These are phyloP conservation scores for Pocillopora meandrina DNA, from an alignment of 92 coral and sea anemone genomes.

Conservation along the genomic window DNA sequence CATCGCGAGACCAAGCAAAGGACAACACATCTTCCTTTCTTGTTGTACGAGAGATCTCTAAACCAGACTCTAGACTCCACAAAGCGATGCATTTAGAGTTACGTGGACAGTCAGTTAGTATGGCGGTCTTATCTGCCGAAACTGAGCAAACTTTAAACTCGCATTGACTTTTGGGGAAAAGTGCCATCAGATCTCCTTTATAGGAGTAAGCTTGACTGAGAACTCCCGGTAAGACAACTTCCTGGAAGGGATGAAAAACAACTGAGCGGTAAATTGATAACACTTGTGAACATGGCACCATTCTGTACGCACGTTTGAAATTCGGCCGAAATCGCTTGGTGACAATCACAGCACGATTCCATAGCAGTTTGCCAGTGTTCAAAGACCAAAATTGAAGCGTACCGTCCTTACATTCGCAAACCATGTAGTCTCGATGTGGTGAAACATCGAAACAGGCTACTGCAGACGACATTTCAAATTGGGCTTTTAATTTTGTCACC, in stretches of 20 bases:
- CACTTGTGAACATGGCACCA: background rate
- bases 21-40: slow-evolving; percentile 19
- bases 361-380: slow-evolving; percentile 1
- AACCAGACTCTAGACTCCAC: slow-evolving; percentile 36
- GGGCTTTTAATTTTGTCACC: background rate
- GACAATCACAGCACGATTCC: slow-evolving; percentile 7
- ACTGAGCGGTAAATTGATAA: background rate
- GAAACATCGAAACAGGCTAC: slow-evolving; percentile 31
- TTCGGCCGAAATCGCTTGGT: background rate
- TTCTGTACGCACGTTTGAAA: background rate
- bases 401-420: slow-evolving; percentile 11
- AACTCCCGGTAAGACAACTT: slow-evolving; percentile 32
- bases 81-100: slow-evolving; percentile 2
- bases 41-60: background rate
- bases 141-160: slow-evolving; percentile 28
- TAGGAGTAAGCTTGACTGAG: slow-evolving; percentile 26
- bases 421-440: slow-evolving; percentile 2
- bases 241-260: slow-evolving; percentile 30
- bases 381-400: slow-evolving; percentile 24
- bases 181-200: slow-evolving; percentile 20
- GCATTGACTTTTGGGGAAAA: slow-evolving; percentile 13
- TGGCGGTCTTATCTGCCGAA: slow-evolving; percentile 17
- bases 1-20: slow-evolving; percentile 24
- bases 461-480: background rate
- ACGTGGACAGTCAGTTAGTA: slow-evolving; percentile 14